Conservation (phyloP, 1,140 invertebrate genomes). For the Trialeurodes vaporariorum region DNA sequence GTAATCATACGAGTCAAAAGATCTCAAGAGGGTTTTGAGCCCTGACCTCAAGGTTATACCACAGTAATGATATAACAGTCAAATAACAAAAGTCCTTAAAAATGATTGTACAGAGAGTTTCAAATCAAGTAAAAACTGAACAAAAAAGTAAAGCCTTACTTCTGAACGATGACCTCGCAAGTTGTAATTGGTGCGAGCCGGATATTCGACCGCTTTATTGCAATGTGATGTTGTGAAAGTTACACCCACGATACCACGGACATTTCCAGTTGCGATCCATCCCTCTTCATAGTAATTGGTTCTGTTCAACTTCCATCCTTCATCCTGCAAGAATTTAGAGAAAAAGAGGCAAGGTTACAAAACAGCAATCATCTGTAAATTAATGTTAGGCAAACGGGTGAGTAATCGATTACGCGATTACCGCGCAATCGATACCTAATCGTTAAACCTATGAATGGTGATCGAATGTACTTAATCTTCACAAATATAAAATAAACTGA, state of each 20-base stretch:
- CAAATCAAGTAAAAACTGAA: too few species aligned
- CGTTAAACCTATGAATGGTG: too few species aligned
- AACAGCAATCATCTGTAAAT: not conserved
- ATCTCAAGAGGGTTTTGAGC: conserved; percentile 8
- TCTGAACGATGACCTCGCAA: conserved; percentile 90
- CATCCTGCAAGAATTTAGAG: conserved; percentile 47
- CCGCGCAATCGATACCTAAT: too few species aligned
- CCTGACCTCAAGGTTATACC: conserved; percentile 4
- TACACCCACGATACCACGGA: conserved; percentile 85
- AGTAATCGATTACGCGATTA: too few species aligned
- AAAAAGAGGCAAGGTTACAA: not conserved
- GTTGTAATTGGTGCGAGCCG: conserved; percentile 93
- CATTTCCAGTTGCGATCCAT: conserved; percentile 94
- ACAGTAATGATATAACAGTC: conserved; percentile 11
- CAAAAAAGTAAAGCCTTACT: conserved; percentile 54
- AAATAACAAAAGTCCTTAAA: conserved; percentile 11
- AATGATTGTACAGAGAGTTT: too few species aligned
- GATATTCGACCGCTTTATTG: conserved; percentile 65
- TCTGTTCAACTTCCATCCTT: conserved; percentile 86
- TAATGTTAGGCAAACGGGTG: too few species aligned
- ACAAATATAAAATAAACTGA: too few species aligned
- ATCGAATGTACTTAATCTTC: too few species aligned
- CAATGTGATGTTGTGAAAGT: conserved; percentile 91
- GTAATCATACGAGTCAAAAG: conserved; percentile 10
- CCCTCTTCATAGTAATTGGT: conserved; percentile 96